Base-by-base conservation (phyloP, 2,113 vertebrate genomes). In the Lepisosteus oculatus region DNA sequence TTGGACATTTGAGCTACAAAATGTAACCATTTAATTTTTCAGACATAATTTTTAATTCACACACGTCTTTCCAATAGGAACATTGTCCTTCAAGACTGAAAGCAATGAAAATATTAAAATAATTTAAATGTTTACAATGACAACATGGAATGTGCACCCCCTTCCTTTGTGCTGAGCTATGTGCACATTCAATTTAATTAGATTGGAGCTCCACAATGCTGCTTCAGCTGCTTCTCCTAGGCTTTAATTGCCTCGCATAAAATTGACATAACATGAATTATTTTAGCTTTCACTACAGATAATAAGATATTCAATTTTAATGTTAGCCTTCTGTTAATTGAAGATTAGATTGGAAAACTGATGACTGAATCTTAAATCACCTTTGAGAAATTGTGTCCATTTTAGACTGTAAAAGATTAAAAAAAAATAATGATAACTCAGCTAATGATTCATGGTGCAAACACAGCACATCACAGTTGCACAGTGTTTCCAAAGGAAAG, bases 221-320 rank as follows among this genome's bases (percentile, higher is more conserved):
- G 84, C 84, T 78, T 85, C 84, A 77, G 69, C 76, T 70, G 79
- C 82, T 79, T 79, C 80, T 78, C 47, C 9, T 51, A 6, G 47
- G 47, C 77, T 80, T 86, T 86, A 85, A 86, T 82, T 83, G 82
- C 77, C 17, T 7, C 8, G 15, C 83, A 82, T 85, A 85, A 88
- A 89, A 86, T 83, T 65, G 74, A 77, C 79, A 84, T 79, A 76
- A 78, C 69, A 80, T 83, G 78, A 91, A 86, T 83, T 81, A 89
- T 83, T 72, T 78, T 11, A 75, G 78, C 71, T 55, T 55, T 70
- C 56, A 61, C 72, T 15, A 56, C 70, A 83, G 88, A 87, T 88
- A 84, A 84, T 44, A 68, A 8, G 66, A 44, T 72, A 15, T 61
- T 72, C 17, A 5, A 14, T 76, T 81, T 85, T 79, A 85, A 81